phyloP scores from a whole-genome alignment of 2,113 vertebrate genomes.

The Progne subis region DNA sequence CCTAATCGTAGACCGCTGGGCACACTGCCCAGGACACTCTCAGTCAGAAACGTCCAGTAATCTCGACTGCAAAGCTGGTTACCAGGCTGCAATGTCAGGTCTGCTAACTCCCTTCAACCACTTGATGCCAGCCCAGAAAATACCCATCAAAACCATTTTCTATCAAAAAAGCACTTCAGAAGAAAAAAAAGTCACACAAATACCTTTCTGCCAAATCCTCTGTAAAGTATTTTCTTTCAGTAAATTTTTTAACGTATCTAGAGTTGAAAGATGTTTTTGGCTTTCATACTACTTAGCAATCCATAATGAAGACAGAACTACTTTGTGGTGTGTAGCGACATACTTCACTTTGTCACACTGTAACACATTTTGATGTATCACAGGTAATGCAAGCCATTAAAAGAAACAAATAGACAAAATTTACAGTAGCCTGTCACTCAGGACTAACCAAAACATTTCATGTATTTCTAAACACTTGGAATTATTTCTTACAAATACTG shows the following conservation, averaged over 20 bases:
- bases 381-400: not conserved
- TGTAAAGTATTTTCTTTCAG: not conserved
- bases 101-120: not conserved
- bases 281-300: not conserved
- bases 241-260: not conserved
- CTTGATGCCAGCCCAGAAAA: not conserved
- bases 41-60: not conserved
- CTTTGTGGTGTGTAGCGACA: not conserved
- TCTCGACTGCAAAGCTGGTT: not conserved
- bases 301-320: not conserved
- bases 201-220: not conserved
- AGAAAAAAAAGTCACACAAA: not conserved
- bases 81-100: not conserved
- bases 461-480: not conserved
- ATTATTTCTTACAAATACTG: not conserved
- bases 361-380: not conserved
- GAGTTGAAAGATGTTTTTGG: not conserved
- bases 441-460: not conserved
- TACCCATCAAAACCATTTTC: not conserved
- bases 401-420: not conserved
- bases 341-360: not conserved
- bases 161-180: not conserved
- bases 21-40: not conserved
- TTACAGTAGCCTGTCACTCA: not conserved
- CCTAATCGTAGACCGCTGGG: fast-evolving